These are phyloP conservation scores for Ceratotherium simum DNA, from an alignment of 2,113 vertebrate species.

Conservation along the genomic window DNA sequence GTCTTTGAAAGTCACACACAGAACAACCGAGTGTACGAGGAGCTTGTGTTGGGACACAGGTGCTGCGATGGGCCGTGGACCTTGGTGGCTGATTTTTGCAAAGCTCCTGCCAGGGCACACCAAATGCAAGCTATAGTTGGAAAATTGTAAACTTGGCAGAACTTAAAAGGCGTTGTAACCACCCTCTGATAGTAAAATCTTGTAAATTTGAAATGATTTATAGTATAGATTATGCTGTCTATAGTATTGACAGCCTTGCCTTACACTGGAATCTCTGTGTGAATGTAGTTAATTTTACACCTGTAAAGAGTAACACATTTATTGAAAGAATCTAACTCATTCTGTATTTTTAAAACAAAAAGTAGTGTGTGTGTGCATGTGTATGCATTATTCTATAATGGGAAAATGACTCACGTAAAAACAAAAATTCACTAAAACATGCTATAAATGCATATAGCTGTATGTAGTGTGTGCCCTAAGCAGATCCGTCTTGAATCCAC, in stretches of 20 bases:
- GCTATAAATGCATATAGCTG: background rate
- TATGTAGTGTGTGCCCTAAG: background rate
- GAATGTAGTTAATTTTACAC: background rate
- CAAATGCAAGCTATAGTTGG: background rate
- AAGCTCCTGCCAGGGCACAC: background rate
- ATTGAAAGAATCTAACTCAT: background rate
- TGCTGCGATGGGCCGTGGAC: background rate
- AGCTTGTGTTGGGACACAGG: background rate
- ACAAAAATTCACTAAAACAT: slow-evolving; percentile 18
- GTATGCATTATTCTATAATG: background rate
- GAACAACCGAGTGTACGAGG: rapidly evolving
- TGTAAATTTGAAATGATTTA: background rate
- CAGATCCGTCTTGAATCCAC: background rate
- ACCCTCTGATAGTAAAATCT: background rate
- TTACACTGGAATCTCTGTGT: background rate
- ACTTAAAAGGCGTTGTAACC: background rate
- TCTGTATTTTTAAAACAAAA: background rate
- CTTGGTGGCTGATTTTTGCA: background rate
- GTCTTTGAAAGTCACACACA: background rate
- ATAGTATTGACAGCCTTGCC: background rate
- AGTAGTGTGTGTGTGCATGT: background rate
- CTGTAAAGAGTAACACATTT: background rate
- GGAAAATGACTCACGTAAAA: background rate
- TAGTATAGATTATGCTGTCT: background rate
- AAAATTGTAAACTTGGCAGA: background rate